Evolutionary conservation across 2,888 invertebrate genomes (phyloP).

Genomic region (Xestia c-nigrum): DNA sequence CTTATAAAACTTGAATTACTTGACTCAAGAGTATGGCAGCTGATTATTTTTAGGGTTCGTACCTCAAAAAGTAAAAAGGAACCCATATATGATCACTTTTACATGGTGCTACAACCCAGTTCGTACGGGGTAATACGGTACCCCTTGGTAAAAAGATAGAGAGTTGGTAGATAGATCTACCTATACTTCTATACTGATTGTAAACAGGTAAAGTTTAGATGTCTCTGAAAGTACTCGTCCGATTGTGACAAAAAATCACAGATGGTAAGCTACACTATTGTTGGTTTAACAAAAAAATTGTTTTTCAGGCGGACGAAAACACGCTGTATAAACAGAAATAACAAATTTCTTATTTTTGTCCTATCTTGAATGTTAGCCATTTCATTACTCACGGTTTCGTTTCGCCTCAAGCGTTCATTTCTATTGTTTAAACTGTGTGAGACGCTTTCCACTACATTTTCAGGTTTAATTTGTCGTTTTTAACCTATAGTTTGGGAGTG

Average conservation of each 20-base stretch:
- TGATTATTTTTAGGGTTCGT: neutral
- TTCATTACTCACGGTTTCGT: constrained; percentile 48
- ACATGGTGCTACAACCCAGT: too few species aligned
- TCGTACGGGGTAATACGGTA: too few species aligned
- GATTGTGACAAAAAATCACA: neutral
- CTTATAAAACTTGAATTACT: neutral
- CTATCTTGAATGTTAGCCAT: constrained; percentile 27
- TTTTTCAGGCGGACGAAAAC: neutral
- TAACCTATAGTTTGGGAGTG: constrained; percentile 1
- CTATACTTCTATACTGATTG: too few species aligned
- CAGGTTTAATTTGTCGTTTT: constrained; percentile 8
- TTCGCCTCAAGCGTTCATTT: constrained; percentile 35
- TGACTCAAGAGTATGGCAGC: neutral
- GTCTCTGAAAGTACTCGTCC: neutral
- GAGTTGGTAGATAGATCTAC: too few species aligned
- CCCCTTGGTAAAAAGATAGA: too few species aligned
- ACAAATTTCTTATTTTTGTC: constrained; percentile 30
- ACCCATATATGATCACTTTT: too few species aligned
- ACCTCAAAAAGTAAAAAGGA: too few species aligned
- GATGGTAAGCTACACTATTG: neutral
- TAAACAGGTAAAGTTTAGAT: neutral
- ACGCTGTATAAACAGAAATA: constrained; percentile 5
- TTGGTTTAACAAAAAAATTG: neutral
- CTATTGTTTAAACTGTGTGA: constrained; percentile 46
- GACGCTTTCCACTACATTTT: neutral